Evolutionary conservation across 2,113 vertebrate species (phyloP).

Genomic region (Pollachius pollachius): DNA sequence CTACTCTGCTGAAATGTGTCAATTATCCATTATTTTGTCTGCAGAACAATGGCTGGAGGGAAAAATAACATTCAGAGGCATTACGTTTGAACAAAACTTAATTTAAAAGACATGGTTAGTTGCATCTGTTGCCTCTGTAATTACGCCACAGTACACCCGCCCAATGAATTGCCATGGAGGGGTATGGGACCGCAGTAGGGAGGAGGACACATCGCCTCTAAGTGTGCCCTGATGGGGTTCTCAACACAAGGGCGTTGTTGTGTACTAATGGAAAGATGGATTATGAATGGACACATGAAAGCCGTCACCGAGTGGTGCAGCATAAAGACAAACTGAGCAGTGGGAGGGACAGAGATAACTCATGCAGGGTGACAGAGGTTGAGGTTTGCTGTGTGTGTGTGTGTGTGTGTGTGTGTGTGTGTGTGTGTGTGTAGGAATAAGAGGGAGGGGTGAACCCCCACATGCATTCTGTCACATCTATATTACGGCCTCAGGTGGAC

Average conservation of each 20-base stretch:
- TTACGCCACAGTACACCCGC: constrained; percentile 12
- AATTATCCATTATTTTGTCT: constrained; percentile 33
- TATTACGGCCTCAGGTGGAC: no score
- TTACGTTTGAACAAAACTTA: constrained; percentile 12
- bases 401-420: no score
- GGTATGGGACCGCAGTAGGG: constrained; percentile 16
- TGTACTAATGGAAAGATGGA: constrained; percentile 11
- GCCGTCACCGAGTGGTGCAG: constrained; percentile 9
- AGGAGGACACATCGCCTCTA: constrained; percentile 2
- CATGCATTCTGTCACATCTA: no score
- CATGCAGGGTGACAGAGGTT: no score
- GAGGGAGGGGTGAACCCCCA: no score
- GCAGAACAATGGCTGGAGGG: constrained; percentile 34
- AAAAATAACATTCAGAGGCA: not conserved
- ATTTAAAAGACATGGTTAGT: constrained; percentile 46
- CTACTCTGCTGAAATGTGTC: constrained; percentile 36
- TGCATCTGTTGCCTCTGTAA: constrained; percentile 34
- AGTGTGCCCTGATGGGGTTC: constrained; percentile 5
- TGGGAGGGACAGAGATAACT: no score
- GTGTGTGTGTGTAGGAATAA: no score
- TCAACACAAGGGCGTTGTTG: constrained; percentile 5
- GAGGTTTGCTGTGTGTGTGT: not conserved
- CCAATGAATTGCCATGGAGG: not conserved
- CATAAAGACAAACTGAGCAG: not conserved
- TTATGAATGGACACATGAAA: constrained; percentile 10